Conservation (phyloP, 1,140 invertebrate genomes). For the Drosophila sturtevanti region DNA sequence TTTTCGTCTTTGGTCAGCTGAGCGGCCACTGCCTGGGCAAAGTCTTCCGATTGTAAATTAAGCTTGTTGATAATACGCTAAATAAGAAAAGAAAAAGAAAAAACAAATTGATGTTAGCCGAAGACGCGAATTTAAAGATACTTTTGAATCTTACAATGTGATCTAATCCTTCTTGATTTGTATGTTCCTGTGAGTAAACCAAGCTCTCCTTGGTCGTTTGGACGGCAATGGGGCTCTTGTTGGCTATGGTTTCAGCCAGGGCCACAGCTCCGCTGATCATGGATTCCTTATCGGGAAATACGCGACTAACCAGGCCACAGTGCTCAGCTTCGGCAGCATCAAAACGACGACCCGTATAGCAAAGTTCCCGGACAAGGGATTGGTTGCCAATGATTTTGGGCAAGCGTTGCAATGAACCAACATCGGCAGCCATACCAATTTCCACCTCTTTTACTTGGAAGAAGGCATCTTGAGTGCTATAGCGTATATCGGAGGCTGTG, state of each 20-base stretch:
- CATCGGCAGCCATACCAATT: conserved; percentile 95
- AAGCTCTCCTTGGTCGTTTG: conserved; percentile 94
- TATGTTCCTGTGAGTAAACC: conserved; percentile 94
- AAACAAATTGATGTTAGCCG: too few species aligned
- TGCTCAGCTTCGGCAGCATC: conserved; percentile 90
- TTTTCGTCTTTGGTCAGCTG: conserved; percentile 88
- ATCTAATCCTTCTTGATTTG: conserved; percentile 92
- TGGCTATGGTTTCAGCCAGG: conserved; percentile 91
- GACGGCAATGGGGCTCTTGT: conserved; percentile 97
- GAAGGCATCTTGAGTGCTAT: conserved; percentile 94
- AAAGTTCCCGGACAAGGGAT: conserved; percentile 93
- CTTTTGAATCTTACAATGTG: conserved; percentile 89
- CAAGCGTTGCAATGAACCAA: conserved; percentile 95
- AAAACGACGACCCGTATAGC: conserved; percentile 93
- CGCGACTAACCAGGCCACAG: conserved; percentile 89
- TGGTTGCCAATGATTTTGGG: conserved; percentile 96
- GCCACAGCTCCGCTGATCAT: conserved; percentile 88
- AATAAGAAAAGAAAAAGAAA: conserved; percentile 70
- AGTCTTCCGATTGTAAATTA: conserved; percentile 96
- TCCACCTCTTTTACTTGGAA: conserved; percentile 96
- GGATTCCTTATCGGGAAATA: conserved; percentile 69
- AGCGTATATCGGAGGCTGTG: conserved; percentile 94
- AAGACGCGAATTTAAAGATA: neutral
- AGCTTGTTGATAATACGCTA: conserved; percentile 91
- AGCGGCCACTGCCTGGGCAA: conserved; percentile 90